Conservation (phyloP, 2,113 vertebrate species). For the Smithornis capensis region DNA sequence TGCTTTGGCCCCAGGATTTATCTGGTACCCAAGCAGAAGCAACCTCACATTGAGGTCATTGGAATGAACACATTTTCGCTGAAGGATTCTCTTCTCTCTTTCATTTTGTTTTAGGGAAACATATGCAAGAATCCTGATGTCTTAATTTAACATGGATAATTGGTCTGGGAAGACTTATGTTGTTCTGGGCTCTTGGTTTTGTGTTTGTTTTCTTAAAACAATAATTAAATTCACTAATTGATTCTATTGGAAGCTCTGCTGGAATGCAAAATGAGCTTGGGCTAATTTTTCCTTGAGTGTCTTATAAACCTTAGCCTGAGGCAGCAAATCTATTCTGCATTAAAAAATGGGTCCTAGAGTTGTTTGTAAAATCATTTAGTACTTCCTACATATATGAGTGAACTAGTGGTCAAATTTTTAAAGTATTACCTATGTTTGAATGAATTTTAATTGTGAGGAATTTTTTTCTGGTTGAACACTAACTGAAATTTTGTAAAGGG, state of each 20-base stretch:
- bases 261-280: constrained; percentile 33
- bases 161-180: background rate
- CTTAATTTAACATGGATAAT: constrained; percentile 53
- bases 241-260: constrained; percentile 13
- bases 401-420: background rate
- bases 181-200: constrained; percentile 20
- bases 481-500: background rate
- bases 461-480: background rate
- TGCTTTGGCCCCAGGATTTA: background rate
- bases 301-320: background rate
- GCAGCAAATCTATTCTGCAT: background rate
- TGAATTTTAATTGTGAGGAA: background rate
- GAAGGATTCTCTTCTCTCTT: background rate
- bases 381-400: background rate
- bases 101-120: background rate
- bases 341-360: background rate
- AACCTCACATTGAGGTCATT: background rate
- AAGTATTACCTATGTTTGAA: background rate
- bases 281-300: background rate
- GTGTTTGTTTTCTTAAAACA: constrained; percentile 64
- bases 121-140: constrained; percentile 15
- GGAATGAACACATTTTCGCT: background rate
- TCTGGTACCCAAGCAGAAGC: background rate
- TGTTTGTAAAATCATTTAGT: background rate
- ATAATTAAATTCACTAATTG: constrained; percentile 53